These are phyloP conservation scores for Pristiophorus japonicus DNA, from an alignment of 2,113 vertebrate species.

Conservation along the genomic window DNA sequence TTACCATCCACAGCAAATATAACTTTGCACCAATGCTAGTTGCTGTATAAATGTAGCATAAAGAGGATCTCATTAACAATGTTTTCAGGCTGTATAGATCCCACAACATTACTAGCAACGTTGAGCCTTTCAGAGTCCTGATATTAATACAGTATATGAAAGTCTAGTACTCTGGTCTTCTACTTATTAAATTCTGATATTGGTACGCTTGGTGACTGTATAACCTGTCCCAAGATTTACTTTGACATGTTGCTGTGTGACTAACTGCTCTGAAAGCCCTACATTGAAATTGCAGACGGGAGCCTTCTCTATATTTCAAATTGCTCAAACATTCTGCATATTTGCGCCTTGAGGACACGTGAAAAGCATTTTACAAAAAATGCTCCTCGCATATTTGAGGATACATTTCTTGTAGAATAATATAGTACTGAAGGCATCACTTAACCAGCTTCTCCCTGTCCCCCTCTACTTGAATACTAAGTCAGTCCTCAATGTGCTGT, in stretches of 20 bases:
- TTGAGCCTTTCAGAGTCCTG: background rate
- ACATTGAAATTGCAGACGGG: background rate
- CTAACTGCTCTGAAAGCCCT: background rate
- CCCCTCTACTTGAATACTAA: background rate
- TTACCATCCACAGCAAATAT: background rate
- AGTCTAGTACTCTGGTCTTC: background rate
- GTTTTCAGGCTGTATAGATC: background rate
- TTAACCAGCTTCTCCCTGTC: background rate
- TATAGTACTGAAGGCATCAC: background rate
- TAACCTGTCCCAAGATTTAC: background rate
- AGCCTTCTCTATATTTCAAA: background rate
- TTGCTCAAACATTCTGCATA: background rate
- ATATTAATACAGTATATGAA: background rate
- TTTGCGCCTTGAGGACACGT: background rate
- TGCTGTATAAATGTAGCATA: background rate
- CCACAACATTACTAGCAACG: background rate
- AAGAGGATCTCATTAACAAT: background rate
- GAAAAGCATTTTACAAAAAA: background rate
- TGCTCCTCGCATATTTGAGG: background rate
- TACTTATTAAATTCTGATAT: background rate
- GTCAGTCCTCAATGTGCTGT: background rate
- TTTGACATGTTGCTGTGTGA: background rate
- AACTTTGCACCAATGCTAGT: background rate
- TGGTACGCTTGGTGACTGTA: background rate
- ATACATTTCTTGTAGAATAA: background rate